phyloP scores from a whole-genome alignment of 2,888 invertebrate species.

The Synanthedon myopaeformis region DNA sequence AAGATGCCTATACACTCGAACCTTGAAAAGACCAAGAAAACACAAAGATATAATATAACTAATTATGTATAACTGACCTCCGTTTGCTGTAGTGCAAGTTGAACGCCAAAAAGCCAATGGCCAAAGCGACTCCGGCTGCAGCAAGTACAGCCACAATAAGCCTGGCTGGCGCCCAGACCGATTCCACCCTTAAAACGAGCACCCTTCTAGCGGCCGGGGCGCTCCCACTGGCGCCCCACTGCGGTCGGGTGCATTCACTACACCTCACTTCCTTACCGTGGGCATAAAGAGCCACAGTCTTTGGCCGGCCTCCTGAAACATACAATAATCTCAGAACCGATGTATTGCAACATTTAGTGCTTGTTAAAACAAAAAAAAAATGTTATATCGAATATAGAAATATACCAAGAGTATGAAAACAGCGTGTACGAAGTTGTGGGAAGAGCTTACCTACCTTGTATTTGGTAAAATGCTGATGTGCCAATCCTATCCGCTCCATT shows the following conservation, averaged over 20 bases:
- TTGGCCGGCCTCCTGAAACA: constrained; percentile 74
- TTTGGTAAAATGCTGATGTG: constrained; percentile 87
- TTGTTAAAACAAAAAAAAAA: background rate
- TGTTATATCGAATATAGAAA: background rate
- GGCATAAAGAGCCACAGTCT: constrained; percentile 79
- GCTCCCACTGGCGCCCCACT: constrained; percentile 76
- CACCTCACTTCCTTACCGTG: constrained; percentile 74
- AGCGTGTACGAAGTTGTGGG: background rate
- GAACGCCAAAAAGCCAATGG: constrained; percentile 82
- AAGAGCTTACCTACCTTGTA: constrained; percentile 74
- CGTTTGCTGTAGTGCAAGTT: constrained; percentile 86
- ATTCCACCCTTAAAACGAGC: constrained; percentile 79
- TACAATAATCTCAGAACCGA: background rate
- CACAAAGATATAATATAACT: too few relatives aligned
- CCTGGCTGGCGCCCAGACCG: constrained; percentile 82
- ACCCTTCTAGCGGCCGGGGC: constrained; percentile 84
- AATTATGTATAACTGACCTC: constrained; percentile 66
- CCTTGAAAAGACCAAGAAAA: too few relatives aligned
- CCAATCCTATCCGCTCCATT: constrained; percentile 90
- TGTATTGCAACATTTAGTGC: background rate
- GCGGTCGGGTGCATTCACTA: constrained; percentile 77
- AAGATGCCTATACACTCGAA: too few relatives aligned
- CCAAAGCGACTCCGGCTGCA: constrained; percentile 79
- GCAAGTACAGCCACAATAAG: constrained; percentile 79
- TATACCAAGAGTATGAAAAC: too few relatives aligned